These are phyloP conservation scores for Amblyopsis hoosieri DNA, from an alignment of 2,797 vertebrate species.

Conservation along the genomic window DNA sequence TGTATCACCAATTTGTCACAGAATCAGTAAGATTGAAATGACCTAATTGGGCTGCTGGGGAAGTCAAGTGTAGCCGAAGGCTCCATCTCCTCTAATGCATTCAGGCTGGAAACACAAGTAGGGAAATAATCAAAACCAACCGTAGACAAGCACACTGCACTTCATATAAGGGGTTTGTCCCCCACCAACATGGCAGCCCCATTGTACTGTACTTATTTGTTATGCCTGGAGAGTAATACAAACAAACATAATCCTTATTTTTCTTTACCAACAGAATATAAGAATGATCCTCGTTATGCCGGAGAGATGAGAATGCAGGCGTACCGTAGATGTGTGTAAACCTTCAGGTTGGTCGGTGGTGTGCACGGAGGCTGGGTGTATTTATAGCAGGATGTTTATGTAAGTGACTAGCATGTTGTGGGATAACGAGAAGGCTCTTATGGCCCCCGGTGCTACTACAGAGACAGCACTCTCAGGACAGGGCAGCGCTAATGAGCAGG, in stretches of 20 bases:
- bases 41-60: conserved; percentile 57
- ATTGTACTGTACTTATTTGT: conserved; percentile 34
- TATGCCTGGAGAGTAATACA: conserved; percentile 23
- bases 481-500: conserved; percentile 73
- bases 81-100: conserved; percentile 32
- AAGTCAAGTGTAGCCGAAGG: conserved; percentile 51
- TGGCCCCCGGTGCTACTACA: conserved; percentile 63
- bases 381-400: conserved; percentile 77
- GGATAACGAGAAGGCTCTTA: conserved; percentile 77
- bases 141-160: conserved; percentile 1
- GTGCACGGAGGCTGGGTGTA: conserved; percentile 64
- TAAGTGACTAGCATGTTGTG: conserved; percentile 77
- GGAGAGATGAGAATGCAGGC: conserved; percentile 19
- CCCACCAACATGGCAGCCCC: conserved; percentile 17
- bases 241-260: conserved; percentile 30
- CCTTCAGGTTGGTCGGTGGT: conserved; percentile 60
- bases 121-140: conserved; percentile 28
- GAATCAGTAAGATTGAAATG: conserved; percentile 60
- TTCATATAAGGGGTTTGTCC: conserved; percentile 15
- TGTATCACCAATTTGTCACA: conserved; percentile 60
- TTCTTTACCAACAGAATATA: conserved; percentile 34
- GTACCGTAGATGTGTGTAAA: conserved; percentile 48
- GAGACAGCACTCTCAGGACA: conserved; percentile 60
- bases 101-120: conserved; percentile 16
- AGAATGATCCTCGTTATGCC: conserved; percentile 55